Evolutionary conservation across 2,797 vertebrate species (phyloP), one percentile per base, ranked within the genome.

Genomic region (Perodicticus potto): DNA sequence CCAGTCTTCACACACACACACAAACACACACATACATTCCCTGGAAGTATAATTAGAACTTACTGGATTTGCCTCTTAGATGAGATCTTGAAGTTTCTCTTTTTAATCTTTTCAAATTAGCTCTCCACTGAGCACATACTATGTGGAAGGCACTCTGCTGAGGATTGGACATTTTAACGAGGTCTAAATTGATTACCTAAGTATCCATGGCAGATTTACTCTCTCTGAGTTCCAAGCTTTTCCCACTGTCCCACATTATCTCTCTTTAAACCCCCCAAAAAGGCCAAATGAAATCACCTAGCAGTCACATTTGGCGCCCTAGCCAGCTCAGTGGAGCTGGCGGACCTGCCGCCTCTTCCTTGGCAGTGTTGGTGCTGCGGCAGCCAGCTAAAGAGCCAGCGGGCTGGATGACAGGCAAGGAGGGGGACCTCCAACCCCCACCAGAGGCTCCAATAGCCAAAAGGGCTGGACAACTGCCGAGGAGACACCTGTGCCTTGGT

Each of bases 31-130:
- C 29, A 32, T 5, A 32, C 29, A 65, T 40, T 77, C 27, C 25
- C 32, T 91, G 34, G 63, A 7, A 86, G 29, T 84, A 63, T 87
- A 87, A 77, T 83, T 92, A 86, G 61, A 90, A 72, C 32, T 74
- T 89, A 72, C 2, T 67, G n/a, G 25, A 16, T 17, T 45, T 74
- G 34, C 65, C 72, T 91, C 76, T 91, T 73, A 95, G 93, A 72
- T 93, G 17, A 77, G 22, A 61, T 63, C 32, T 61, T 88, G 80
- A 80, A 84, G 32, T 2, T 69, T 91, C 57, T 76, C 19, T 89
- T 49, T 70, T 76, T 80, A 70, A 43, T 76, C 32, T 76, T 0
- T 86, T 89, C 45, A 87, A 7, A 65, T 69, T 81, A 92, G 59
- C 63, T 81, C 37, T 57, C 76, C 20, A 67, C 53, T 90, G 65